Percentiles rank a stretch among this genome's conserved stretches.
phyloP scores from a whole-genome alignment of 2,113 vertebrate species.

The Formicarius rufipectus region DNA sequence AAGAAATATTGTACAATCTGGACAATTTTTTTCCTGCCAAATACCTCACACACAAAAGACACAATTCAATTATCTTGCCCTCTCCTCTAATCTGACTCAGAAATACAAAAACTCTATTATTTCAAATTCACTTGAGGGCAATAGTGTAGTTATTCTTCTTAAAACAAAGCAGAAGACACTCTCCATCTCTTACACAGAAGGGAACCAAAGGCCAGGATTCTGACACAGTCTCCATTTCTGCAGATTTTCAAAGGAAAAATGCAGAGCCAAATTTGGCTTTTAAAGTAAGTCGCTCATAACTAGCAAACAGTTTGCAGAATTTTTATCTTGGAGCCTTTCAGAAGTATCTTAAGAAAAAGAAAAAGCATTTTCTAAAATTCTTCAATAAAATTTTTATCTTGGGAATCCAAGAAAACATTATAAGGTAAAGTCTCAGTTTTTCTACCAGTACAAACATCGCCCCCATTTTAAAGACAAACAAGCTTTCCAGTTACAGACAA shows the following conservation, averaged over 20 bases:
- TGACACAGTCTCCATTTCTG: not conserved
- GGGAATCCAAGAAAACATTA: not conserved
- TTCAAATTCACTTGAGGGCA: not conserved
- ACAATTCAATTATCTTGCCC: not conserved
- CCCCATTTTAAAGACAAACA: not conserved
- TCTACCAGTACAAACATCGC: not conserved
- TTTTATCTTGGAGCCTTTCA: conserved; percentile 28
- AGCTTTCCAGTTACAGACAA: not conserved
- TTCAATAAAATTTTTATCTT: not conserved
- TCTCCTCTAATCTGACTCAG: not conserved
- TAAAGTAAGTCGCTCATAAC: not conserved
- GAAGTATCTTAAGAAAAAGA: not conserved
- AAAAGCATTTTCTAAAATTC: not conserved
- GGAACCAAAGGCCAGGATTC: not conserved
- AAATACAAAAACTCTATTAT: not conserved
- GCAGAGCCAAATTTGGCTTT: not conserved
- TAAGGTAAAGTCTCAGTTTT: not conserved
- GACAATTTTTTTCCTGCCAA: not conserved
- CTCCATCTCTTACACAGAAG: not conserved
- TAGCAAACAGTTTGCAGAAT: not conserved
- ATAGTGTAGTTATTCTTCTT: not conserved
- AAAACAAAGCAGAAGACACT: not conserved
- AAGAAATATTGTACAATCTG: not conserved
- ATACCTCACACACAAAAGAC: not conserved
- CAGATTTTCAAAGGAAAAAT: conserved; percentile 4